Conservation (phyloP, 2,113 vertebrate species). For the Triplophysa tibetana region DNA sequence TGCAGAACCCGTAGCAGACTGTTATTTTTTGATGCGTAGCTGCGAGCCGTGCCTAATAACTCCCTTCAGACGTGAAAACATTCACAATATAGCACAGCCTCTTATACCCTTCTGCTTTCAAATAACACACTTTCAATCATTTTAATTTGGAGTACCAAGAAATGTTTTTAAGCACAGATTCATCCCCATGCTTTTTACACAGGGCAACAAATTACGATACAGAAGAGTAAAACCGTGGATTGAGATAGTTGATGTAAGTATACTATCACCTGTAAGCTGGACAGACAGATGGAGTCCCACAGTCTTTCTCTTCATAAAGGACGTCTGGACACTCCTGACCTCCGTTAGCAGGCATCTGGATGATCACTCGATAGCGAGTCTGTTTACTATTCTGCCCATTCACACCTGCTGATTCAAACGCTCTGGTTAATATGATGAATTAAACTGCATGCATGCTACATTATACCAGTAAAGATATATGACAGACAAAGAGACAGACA, state of each 20-base stretch:
- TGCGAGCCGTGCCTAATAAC: too few species aligned
- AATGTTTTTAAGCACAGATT: too few species aligned
- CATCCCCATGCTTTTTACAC: too few species aligned
- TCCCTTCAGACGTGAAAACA: too few species aligned
- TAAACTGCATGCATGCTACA: neutral
- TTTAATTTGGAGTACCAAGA: too few species aligned
- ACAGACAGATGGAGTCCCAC: slow-evolving; percentile 78
- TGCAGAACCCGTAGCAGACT: too few species aligned
- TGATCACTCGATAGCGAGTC: slow-evolving; percentile 82
- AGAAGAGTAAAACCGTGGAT: neutral
- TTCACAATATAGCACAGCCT: too few species aligned
- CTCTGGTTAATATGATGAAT: neutral
- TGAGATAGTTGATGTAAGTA: neutral
- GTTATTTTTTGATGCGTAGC: too few species aligned
- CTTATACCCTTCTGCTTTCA: too few species aligned
- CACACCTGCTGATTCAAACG: neutral
- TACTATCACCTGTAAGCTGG: slow-evolving; percentile 85
- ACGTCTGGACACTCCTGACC: slow-evolving; percentile 89
- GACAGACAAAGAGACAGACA: neutral
- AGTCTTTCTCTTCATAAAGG: slow-evolving; percentile 89
- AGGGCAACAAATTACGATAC: too few species aligned
- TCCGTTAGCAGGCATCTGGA: slow-evolving; percentile 87
- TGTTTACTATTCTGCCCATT: slow-evolving; percentile 75
- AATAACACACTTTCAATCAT: too few species aligned
- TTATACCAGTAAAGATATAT: too few species aligned